Evolutionary conservation across 2,797 vertebrate species (phyloP).

Genomic region (Pipistrellus pygmaeus): DNA sequence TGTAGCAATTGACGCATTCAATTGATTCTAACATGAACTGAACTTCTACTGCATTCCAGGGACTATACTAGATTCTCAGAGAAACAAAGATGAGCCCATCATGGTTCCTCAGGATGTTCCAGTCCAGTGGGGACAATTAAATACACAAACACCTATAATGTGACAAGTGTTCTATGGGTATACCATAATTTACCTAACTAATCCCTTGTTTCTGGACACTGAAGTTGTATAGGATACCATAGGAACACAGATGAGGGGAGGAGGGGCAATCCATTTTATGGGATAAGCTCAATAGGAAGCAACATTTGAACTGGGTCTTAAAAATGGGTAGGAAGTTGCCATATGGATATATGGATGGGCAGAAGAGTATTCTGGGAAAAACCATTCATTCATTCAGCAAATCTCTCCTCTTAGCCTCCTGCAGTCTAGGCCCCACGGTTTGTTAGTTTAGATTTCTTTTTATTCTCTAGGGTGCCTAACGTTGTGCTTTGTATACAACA

Average conservation of each 20-base stretch:
- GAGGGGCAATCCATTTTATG: neutral
- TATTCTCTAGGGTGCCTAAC: neutral
- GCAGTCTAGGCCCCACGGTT: neutral
- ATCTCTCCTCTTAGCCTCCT: neutral
- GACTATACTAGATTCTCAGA: neutral
- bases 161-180: neutral
- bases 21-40: neutral
- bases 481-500: neutral
- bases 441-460: constrained; percentile 14
- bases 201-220: neutral
- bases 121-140: neutral
- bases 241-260: neutral
- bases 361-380: neutral
- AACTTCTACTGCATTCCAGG: neutral
- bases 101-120: neutral
- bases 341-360: neutral
- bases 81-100: neutral
- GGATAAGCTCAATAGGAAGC: neutral
- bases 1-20: constrained; percentile 8
- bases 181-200: neutral
- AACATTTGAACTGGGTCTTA: neutral
- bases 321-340: neutral
- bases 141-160: neutral
- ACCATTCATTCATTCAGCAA: neutral
- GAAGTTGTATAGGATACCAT: neutral